Evolutionary conservation across 2,113 vertebrate genomes (phyloP), one percentile per base, ranked within the genome.

Genomic region (Spheniscus mendiculus): DNA sequence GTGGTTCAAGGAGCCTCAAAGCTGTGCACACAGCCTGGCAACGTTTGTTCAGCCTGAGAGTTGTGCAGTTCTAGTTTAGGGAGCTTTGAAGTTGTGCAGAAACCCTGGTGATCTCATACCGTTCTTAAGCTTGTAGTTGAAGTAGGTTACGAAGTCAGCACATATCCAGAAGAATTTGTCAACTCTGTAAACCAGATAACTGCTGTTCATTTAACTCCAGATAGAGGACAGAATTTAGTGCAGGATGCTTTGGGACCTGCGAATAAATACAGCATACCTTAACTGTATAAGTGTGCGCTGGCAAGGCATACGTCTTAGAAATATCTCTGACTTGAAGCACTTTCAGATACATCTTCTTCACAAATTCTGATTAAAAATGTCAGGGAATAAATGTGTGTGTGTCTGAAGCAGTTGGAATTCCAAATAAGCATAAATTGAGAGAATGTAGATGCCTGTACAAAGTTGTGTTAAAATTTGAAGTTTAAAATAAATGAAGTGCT

Each of bases 81-180:
- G 50, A 70, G 58, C 78, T 94, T 94, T 97, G 83, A 96, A 94
- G 71, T 71, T 67, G 16, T 91, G 55, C 84, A 92, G 94, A 91
- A 95, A 61, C 32, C n/a, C 70, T 81, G 50, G 67, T 96, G 74
- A 63, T 89, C 61, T 89, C 85, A 77, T 78, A 45, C 22, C 0
- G 0, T 83, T 61, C 80, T 50, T 91, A 86, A 91, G 38, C 18
- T 85, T 85, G 58, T 80, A 63, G 59, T 52, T 94, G 70, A 81
- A 83, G 59, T 67, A 87, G 66, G 81, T 92, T 85, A 92, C 36
- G 26, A 49, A 74, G 49, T 65, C 50, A 42, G 67, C 84, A 88
- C 76, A 12, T 42, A 45, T 16, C 32, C 63, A 74, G 91, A 91
- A 91, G 50, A 90, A 69, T 84, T 30, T 79, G 36, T 92, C 61